phyloP scores from a whole-genome alignment of 2,113 vertebrate species.

The Petrocephalus zakoni region DNA sequence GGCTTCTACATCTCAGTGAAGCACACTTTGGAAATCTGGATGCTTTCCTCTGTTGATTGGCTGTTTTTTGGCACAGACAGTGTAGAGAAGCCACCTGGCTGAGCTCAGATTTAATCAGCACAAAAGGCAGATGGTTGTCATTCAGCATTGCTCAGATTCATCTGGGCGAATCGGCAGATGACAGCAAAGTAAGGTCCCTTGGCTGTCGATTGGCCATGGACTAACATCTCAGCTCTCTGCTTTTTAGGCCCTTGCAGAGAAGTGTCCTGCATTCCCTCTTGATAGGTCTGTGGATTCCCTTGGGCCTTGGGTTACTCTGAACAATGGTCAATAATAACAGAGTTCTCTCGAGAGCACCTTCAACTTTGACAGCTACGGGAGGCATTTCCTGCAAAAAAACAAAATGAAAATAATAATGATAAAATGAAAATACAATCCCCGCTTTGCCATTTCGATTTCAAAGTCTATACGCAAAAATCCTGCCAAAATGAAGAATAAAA shows the following conservation, averaged over 20 bases:
- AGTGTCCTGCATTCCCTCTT: background rate
- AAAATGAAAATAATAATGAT: too few relatives aligned
- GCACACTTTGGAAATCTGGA: constrained; percentile 1
- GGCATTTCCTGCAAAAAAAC: too few relatives aligned
- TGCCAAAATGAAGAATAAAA: too few relatives aligned
- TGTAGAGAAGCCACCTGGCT: constrained; percentile 6
- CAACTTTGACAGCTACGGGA: background rate
- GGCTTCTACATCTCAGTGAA: background rate
- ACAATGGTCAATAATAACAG: background rate
- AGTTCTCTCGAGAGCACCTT: background rate
- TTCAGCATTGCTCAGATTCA: constrained; percentile 7
- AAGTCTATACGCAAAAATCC: too few relatives aligned
- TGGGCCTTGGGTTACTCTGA: background rate
- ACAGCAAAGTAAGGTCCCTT: background rate
- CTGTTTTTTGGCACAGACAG: background rate
- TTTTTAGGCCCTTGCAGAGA: background rate
- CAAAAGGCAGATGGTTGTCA: constrained; percentile 11
- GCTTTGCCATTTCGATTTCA: too few relatives aligned
- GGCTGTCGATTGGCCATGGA: background rate
- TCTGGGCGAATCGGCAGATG: background rate
- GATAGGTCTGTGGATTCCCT: background rate
- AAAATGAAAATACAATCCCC: too few relatives aligned
- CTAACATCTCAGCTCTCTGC: background rate
- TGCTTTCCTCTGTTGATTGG: background rate
- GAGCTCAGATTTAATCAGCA: background rate